Percentiles rank a stretch among this genome's conserved stretches.
phyloP scores from a whole-genome alignment of 2,888 invertebrate genomes.

The Idaea aversata region DNA sequence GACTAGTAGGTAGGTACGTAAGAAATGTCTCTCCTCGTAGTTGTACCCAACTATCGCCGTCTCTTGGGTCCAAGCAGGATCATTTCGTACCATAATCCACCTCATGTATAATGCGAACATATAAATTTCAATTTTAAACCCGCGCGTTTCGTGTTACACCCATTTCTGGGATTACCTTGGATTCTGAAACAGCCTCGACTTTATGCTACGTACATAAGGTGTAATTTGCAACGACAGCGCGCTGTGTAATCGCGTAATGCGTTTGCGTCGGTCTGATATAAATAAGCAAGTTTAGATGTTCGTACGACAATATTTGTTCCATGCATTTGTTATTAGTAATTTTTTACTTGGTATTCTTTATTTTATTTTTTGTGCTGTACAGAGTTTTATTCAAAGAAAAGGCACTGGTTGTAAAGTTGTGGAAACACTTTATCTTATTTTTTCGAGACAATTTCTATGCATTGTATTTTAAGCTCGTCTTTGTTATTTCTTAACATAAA shows the following conservation, averaged over 20 bases:
- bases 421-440: neutral
- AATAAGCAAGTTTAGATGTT: constrained; percentile 48
- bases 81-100: constrained; percentile 52
- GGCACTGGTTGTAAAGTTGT: neutral
- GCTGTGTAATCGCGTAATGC: constrained; percentile 61
- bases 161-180: constrained; percentile 72
- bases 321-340: constrained; percentile 23
- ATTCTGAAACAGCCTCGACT: constrained; percentile 17
- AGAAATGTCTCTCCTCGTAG: constrained; percentile 11
- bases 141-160: constrained; percentile 69
- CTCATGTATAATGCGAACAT: constrained; percentile 76
- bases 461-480: neutral
- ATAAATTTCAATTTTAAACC: constrained; percentile 80
- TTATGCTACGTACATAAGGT: constrained; percentile 15
- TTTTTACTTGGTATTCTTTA: constrained; percentile 15
- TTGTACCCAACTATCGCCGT: constrained; percentile 32
- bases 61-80: constrained; percentile 35
- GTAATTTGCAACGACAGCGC: constrained; percentile 9
- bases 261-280: constrained; percentile 52
- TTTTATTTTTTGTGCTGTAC: constrained; percentile 4
- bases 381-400: neutral
- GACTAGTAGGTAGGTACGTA: constrained; percentile 2
- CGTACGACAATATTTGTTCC: constrained; percentile 25
- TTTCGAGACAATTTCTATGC: neutral
- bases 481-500: neutral